These are phyloP conservation scores for Staurois parvus DNA, from an alignment of 2,797 vertebrate species.

Conservation along the genomic window DNA sequence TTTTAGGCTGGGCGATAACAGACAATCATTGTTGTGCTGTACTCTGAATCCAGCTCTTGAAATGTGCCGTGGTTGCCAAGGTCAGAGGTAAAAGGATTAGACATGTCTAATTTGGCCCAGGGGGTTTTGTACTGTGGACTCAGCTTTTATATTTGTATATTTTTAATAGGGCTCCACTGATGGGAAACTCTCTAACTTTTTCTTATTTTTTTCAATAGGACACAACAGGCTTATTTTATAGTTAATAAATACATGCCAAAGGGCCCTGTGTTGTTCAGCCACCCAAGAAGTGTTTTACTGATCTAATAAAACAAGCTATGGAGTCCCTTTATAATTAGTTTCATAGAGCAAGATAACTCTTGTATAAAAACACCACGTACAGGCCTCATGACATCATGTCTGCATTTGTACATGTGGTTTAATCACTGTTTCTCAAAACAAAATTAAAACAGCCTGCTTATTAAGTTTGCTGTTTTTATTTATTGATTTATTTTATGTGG, in stretches of 20 bases:
- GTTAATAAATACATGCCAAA: slow-evolving; percentile 60
- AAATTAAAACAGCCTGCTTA: slow-evolving; percentile 34
- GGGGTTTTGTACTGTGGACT: slow-evolving; percentile 61
- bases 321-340: slow-evolving; percentile 60
- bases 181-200: slow-evolving; percentile 55
- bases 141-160: slow-evolving; percentile 59
- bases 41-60: slow-evolving; percentile 52
- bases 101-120: slow-evolving; percentile 60
- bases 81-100: slow-evolving; percentile 63
- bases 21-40: slow-evolving; percentile 51
- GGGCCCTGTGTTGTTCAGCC: slow-evolving; percentile 55
- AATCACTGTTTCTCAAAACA: slow-evolving; percentile 41
- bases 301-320: slow-evolving; percentile 59
- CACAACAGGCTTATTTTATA: slow-evolving; percentile 62
- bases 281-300: slow-evolving; percentile 63
- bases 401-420: slow-evolving; percentile 55
- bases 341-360: slow-evolving; percentile 59
- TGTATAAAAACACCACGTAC: slow-evolving; percentile 50
- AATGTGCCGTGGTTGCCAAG: slow-evolving; percentile 52
- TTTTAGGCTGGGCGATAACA: slow-evolving; percentile 44
- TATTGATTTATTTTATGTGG: slow-evolving; percentile 28
- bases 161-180: slow-evolving; percentile 59
- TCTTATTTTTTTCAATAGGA: slow-evolving; percentile 53
- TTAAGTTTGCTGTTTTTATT: slow-evolving; percentile 31
- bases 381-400: slow-evolving; percentile 60